Evolutionary conservation across 1,140 invertebrate genomes (phyloP), one percentile per base, ranked within the genome.

Genomic region (Pogonomyrmex barbatus): DNA sequence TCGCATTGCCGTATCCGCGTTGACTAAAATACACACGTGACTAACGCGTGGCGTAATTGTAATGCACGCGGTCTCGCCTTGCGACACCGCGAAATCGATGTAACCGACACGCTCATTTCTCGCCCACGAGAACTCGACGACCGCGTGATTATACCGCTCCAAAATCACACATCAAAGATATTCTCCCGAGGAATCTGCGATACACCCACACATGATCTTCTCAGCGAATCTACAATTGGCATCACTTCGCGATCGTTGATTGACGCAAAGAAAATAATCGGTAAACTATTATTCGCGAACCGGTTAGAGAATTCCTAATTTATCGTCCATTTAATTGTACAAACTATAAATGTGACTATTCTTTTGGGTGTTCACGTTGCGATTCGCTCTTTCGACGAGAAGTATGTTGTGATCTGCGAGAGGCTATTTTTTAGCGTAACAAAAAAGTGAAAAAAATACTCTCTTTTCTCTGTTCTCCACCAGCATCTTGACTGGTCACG

Each of bases 31-130:
- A 68, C 47, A 33, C 45, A n/a, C 77, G 30, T 58, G 65, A 82
- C 65, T 58, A 81, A 81, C 30, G 39, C 39, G 52, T 6, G 24
- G 67, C 42, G 12, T 82, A 73, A 82, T 82, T 82, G 79, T 81
- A 54, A 81, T 56, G 56, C 65, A 17, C 42, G 17, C 24, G 24
- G 24, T 24, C 24, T 73, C 30, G n/a, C 17, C 60, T 47, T 47
- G 14, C 6, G 67, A 82, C 30, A 58, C 30, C 67, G 12, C 36
- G 75, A 24, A 42, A 62, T 8, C 17, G 30, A 14, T 58, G 17
- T 47, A 56, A 81, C 65, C 24, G 47, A 42, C n/a, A 45, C 14
- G n/a, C 8, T 54, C 63, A 45, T 54, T 81, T 71, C 12, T 24
- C 62, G 3, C 12, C 62, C 6, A 65, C 30, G 9, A 14, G 14